phyloP scores from a whole-genome alignment of 2,888 invertebrate genomes.

The Phyllotreta striolata region DNA sequence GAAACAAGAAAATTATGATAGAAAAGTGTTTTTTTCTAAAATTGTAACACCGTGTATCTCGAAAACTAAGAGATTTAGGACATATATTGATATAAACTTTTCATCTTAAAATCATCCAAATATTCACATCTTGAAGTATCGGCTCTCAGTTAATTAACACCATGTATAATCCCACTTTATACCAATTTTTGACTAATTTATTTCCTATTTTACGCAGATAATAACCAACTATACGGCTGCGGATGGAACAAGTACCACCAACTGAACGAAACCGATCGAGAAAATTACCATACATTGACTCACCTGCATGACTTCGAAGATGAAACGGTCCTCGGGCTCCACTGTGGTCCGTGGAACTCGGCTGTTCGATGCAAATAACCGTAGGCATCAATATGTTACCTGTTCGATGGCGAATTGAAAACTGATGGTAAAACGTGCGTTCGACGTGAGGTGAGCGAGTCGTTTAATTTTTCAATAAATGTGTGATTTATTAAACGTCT shows the following conservation, averaged over 20 bases:
- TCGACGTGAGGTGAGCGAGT: neutral
- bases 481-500: neutral
- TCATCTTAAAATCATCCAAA: too few relatives aligned
- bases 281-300: conserved; percentile 52
- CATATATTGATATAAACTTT: too few relatives aligned
- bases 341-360: conserved; percentile 65
- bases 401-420: neutral
- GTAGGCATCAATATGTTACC: neutral
- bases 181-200: conserved; percentile 10
- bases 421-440: neutral
- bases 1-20: too few relatives aligned
- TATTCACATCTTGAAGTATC: too few relatives aligned
- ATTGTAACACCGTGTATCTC: too few relatives aligned
- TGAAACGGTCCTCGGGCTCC: conserved; percentile 47
- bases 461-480: conserved; percentile 1
- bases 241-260: conserved; percentile 89
- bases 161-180: conserved; percentile 11
- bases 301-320: conserved; percentile 48
- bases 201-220: conserved; percentile 61
- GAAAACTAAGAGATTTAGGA: too few relatives aligned
- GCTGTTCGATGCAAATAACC: conserved; percentile 49
- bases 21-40: too few relatives aligned
- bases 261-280: conserved; percentile 64
- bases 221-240: conserved; percentile 74
- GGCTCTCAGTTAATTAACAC: too few relatives aligned